Percentiles rank a stretch among this genome's conserved stretches.
These are phyloP conservation scores for Rhea pennata DNA, from an alignment of 2,113 vertebrate genomes.

Conservation along the genomic window DNA sequence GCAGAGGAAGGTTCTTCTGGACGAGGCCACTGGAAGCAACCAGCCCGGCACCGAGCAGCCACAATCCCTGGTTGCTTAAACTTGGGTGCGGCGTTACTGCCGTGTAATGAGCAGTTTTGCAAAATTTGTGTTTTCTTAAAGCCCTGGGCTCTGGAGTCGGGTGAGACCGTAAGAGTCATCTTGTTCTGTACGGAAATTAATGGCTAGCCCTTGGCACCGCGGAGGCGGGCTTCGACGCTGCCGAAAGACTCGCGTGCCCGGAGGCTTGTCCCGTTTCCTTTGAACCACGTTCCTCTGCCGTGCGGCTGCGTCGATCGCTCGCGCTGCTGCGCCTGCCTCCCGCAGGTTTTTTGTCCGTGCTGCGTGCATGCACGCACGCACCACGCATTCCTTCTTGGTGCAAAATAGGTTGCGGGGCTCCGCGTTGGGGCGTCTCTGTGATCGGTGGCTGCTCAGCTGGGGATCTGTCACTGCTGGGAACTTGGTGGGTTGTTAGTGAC, in stretches of 20 bases:
- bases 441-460: neutral
- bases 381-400: accelerated
- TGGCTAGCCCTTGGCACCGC: accelerated
- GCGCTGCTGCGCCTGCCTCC: neutral
- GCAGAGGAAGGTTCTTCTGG: accelerated
- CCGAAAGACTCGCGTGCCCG: neutral
- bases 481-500: neutral
- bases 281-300: neutral
- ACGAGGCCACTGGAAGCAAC: neutral
- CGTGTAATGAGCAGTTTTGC: neutral
- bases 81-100: neutral
- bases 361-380: neutral
- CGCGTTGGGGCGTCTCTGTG: neutral
- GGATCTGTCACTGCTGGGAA: neutral
- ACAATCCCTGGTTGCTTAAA: neutral
- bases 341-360: too few species aligned
- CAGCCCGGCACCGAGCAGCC: neutral
- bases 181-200: neutral
- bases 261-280: neutral
- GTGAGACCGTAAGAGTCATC: neutral
- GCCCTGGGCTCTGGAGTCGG: neutral
- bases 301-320: neutral
- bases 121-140: neutral
- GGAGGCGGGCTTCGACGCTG: neutral
- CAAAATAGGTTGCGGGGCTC: accelerated